phyloP scores from a whole-genome alignment of 1,140 invertebrate genomes.

The Diorhabda sublineata region DNA sequence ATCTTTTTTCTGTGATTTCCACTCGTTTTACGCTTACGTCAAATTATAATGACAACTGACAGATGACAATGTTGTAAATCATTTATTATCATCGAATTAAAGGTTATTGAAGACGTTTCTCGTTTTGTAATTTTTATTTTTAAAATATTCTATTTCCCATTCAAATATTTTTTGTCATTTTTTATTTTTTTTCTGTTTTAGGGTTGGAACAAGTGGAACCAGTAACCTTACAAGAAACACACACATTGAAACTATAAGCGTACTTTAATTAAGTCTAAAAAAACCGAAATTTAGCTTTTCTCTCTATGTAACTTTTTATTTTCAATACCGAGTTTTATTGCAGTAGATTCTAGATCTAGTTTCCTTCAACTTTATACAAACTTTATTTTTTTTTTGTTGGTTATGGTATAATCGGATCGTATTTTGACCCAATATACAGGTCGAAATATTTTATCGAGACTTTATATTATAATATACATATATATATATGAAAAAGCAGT shows the following conservation, averaged over 20 bases:
- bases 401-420: conserved; percentile 28
- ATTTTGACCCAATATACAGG: conserved; percentile 27
- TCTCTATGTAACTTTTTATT: conserved; percentile 40
- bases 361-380: conserved; percentile 22
- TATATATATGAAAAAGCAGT: conserved; percentile 8
- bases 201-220: conserved; percentile 45
- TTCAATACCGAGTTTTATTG: conserved; percentile 36
- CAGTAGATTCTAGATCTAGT: conserved; percentile 37
- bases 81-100: no score
- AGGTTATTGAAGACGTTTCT: no score
- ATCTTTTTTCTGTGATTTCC: no score
- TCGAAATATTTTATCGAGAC: conserved; percentile 7
- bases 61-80: no score
- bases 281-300: conserved; percentile 39
- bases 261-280: conserved; percentile 41
- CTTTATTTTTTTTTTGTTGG: conserved; percentile 20
- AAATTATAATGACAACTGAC: no score
- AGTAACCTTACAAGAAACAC: conserved; percentile 31
- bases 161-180: no score
- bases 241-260: conserved; percentile 35
- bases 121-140: no score
- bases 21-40: no score
- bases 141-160: no score
- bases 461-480: background rate
- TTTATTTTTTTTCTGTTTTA: conserved; percentile 25